Evolutionary conservation across 2,113 vertebrate species (phyloP).

Genomic region (Canis aureus): DNA sequence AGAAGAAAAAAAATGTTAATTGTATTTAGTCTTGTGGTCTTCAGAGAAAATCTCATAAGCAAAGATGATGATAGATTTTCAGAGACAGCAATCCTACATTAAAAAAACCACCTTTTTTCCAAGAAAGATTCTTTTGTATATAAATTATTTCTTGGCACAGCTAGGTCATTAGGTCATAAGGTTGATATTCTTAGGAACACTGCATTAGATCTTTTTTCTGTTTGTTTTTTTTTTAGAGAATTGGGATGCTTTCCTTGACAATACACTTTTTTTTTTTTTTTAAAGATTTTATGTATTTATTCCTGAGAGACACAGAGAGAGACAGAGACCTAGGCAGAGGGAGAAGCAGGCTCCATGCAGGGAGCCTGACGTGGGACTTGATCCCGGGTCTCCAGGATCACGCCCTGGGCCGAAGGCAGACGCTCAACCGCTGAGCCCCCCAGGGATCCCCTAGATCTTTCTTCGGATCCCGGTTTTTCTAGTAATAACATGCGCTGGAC

Average conservation of each 20-base stretch:
- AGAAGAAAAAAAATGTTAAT: conserved; percentile 29
- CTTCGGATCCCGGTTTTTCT: conserved; percentile 25
- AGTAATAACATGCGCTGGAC: background rate
- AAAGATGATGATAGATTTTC: conserved; percentile 59
- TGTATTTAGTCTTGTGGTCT: conserved; percentile 69
- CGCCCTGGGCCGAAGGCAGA: no score
- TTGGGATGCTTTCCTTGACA: no score
- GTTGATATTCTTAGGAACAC: background rate
- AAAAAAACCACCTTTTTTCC: background rate
- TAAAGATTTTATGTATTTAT: no score
- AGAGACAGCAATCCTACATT: background rate
- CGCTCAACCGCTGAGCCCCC: no score
- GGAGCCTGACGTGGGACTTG: no score
- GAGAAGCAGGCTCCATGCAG: no score
- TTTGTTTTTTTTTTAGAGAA: no score
- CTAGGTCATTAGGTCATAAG: background rate
- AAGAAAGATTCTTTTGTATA: background rate
- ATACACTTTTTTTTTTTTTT: no score
- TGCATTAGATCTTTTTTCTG: background rate
- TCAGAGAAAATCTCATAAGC: conserved; percentile 56
- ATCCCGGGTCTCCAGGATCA: no score
- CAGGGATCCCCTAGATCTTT: background rate
- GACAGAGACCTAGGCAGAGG: no score
- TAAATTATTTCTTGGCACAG: background rate
- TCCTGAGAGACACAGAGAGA: no score